Evolutionary conservation across 2,888 invertebrate genomes (phyloP), one percentile per base, ranked within the genome.

Genomic region (Nomada hirtipes): DNA sequence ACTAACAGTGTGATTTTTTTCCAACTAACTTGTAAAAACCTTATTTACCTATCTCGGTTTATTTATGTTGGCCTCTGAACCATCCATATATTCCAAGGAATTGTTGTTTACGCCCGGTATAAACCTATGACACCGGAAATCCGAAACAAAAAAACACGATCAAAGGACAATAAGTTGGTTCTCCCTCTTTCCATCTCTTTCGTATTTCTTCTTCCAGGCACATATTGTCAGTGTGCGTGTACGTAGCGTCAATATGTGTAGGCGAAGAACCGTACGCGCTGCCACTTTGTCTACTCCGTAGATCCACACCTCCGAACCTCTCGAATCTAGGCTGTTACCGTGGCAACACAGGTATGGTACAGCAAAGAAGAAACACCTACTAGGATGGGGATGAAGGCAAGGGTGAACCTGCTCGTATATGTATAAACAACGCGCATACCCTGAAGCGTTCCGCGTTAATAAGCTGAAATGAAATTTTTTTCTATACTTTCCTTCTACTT

Each of bases 271-370:
- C 59, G 60, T 23, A 18, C 67, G 52, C 55, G 23, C 52, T 64
- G 74, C 53, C 57, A 50, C 81, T 76, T 76, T 61, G 72, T 72
- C 68, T 82, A 26, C 47, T 72, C 42, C 59, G 68, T 68, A 47
- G 47, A 36, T 63, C 70, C 60, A 61, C 60, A 64, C 82, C 73
- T 60, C 61, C 64, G 70, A 59, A 67, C 53, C 83, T 83, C 85
- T 83, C 77, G 85, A 91, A 92, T 90, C 90, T 91, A 90, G 91
- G 91, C 90, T 91, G 91, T 91, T 91, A 86, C 91, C 91, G 79
- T 91, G 90, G 89, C 89, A 90, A 89, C 90, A 88, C 84, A 86
- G 85, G 82, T 79, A 84, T 55, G 63, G 44, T 57, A 74, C 65
- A 74, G 60, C 18, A 53, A 23, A 42, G 70, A 79, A 29, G 42